Evolutionary conservation across 2,797 vertebrate genomes (phyloP).

Genomic region (Tympanoctomys barrerae): DNA sequence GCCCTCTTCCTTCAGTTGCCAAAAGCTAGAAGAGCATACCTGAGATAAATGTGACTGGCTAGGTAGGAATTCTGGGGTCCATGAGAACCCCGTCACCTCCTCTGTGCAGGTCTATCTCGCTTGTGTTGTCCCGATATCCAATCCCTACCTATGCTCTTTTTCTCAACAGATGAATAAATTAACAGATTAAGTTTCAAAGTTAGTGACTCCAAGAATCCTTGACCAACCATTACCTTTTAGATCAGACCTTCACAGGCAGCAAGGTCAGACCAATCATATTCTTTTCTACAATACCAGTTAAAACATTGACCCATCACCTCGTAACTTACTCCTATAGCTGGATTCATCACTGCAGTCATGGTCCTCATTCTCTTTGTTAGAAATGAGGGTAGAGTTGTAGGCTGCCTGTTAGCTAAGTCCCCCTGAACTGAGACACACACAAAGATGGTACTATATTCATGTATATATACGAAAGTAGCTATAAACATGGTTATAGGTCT

Average conservation of each 20-base stretch:
- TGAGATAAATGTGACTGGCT: background rate
- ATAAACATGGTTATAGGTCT: background rate
- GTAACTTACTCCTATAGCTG: background rate
- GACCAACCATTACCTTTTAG: background rate
- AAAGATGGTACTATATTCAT: background rate
- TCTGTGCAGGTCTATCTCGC: background rate
- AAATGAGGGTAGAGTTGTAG: background rate
- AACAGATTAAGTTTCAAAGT: constrained; percentile 17
- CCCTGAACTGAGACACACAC: constrained; percentile 9
- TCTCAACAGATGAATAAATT: constrained; percentile 40
- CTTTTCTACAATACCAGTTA: background rate
- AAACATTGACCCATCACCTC: background rate
- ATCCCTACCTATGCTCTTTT: background rate
- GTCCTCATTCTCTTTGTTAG: background rate
- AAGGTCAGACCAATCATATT: background rate
- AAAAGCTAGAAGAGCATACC: background rate
- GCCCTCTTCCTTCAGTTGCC: background rate
- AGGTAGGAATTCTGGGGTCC: background rate
- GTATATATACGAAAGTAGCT: background rate
- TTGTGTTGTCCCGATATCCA: background rate
- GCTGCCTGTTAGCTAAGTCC: background rate
- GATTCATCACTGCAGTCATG: background rate
- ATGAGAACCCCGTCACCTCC: background rate
- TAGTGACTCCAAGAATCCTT: background rate
- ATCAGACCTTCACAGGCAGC: background rate